Evolutionary conservation across 2,888 invertebrate genomes (phyloP), one percentile per base, ranked within the genome.

Genomic region (Drosophila tanythrix): DNA sequence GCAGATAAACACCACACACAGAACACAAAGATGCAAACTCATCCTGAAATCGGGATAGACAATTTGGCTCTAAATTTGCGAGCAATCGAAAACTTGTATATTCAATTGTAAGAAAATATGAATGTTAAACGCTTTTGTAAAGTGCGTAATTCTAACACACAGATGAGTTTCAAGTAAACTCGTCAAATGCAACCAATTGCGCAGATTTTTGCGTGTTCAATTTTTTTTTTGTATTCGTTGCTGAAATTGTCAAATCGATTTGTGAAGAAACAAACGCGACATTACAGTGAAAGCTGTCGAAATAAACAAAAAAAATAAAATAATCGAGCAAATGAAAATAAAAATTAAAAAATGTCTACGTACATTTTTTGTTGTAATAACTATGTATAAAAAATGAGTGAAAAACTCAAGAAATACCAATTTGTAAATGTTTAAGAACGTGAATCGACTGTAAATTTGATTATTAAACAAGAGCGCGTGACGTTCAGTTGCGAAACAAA

Each of bases 361-460:
- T 64, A 72, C 56, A 58, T 66, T 25, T 53, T 62, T 64, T 70
- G 76, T 63, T 79, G 76, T 66, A 74, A 74, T 50, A 74, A 68
- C 53, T 58, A 72, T 77, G 76, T 71, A 76, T 59, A 67, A 71
- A 74, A 55, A 27, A 57, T 13, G 25, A 35, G 15, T 21, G 43
- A 59, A 55, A 53, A 61, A 29, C 67, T 69, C 46, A 35, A 75
- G 53, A 53, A 79, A 36, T 50, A 60, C 25, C 48, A 69, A 79
- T 69, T 74, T 80, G 80, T 82, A 80, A 80, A 80, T 78, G 80
- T 70, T 80, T 76, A 70, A 76, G 76, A 25, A 63, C 53, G 60
- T 33, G 74, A 69, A 58, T 67, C 76, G 70, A 75, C 75, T 78
- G 78, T 78, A 78, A 61, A 78, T 78, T 77, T 74, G 62, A 67